Conservation (phyloP, 2,888 invertebrate species). For the Cecidostiba fungosa region DNA sequence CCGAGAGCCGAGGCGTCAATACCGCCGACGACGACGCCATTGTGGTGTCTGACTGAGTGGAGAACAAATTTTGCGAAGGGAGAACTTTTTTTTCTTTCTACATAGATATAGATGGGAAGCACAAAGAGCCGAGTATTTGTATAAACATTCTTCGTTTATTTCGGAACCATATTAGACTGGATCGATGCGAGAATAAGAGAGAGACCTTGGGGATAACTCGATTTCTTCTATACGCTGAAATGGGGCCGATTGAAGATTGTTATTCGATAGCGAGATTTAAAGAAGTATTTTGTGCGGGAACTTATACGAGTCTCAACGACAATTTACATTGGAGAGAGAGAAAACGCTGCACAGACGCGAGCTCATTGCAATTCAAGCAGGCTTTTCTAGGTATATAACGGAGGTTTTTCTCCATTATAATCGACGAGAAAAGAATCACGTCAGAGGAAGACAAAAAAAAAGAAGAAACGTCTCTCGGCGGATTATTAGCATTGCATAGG, state of each 20-base stretch:
- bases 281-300: background rate
- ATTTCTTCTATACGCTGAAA: too few species aligned
- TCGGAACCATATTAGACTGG: too few species aligned
- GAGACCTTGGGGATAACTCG: too few species aligned
- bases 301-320: background rate
- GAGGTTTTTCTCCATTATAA: background rate
- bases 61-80: background rate
- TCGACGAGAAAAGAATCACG: background rate
- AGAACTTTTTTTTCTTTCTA: background rate
- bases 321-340: background rate
- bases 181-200: too few species aligned
- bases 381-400: background rate
- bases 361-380: background rate
- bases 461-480: too few species aligned
- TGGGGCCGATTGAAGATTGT: too few species aligned
- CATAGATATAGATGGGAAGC: too few species aligned
- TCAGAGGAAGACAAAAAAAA: background rate
- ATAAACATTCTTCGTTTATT: too few species aligned
- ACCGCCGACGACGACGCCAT: background rate
- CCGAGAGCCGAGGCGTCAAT: conserved; percentile 35
- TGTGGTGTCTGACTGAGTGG: too few species aligned
- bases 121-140: too few species aligned
- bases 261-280: too few species aligned
- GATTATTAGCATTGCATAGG: too few species aligned
- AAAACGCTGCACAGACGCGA: background rate